Conservation (phyloP, 1,140 invertebrate genomes). For the Meloidogyne hapla region DNA sequence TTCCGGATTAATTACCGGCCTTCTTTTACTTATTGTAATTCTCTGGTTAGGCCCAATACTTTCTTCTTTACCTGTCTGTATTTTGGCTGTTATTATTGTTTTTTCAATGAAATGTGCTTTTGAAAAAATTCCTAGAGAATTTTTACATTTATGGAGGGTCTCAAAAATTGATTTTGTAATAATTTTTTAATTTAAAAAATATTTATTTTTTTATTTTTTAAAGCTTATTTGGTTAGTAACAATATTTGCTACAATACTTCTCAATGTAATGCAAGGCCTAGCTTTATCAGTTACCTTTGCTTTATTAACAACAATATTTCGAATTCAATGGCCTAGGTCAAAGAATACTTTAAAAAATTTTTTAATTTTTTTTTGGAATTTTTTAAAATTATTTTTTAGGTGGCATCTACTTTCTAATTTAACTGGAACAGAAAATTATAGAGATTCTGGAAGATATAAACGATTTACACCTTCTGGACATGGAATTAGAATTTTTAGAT, state of each 20-base stretch:
- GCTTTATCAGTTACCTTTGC: conserved; percentile 50
- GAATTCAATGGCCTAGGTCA: conserved; percentile 59
- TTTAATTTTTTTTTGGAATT: no score
- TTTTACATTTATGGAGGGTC: conserved; percentile 50
- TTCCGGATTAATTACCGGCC: conserved; percentile 47
- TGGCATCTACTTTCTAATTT: conserved; percentile 46
- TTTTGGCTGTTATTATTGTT: conserved; percentile 51
- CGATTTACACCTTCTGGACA: conserved; percentile 39
- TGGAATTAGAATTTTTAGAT: conserved; percentile 46
- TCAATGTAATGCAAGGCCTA: conserved; percentile 56
- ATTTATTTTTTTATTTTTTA: conserved; percentile 20
- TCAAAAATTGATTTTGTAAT: conserved; percentile 55
- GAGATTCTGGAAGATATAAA: conserved; percentile 45
- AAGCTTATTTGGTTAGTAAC: conserved; percentile 55
- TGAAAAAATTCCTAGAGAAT: conserved; percentile 45
- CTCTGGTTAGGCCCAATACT: conserved; percentile 66
- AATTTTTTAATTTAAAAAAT: neutral
- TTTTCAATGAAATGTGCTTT: conserved; percentile 49
- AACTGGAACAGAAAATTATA: conserved; percentile 54
- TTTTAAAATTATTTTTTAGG: no score
- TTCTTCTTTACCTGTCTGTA: conserved; percentile 64
- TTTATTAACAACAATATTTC: conserved; percentile 53
- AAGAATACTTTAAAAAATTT: no score
- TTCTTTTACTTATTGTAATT: conserved; percentile 66
- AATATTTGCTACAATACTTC: conserved; percentile 49